A percentile compares a stretch with the other conserved stretches of the same genome.
phyloP scores from a whole-genome alignment of 2,113 vertebrate genomes.

The Varanus komodoensis region DNA sequence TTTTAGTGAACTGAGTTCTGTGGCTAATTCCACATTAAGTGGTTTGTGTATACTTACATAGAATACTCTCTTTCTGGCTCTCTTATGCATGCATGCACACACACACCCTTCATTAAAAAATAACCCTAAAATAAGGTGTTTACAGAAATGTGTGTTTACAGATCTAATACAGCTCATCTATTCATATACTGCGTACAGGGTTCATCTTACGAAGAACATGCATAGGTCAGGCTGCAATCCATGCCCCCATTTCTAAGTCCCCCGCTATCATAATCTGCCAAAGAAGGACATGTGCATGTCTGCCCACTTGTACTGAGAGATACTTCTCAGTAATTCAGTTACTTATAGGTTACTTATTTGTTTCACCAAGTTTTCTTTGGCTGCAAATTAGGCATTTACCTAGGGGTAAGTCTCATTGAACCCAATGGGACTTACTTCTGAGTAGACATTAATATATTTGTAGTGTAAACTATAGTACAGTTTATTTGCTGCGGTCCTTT shows the following conservation, averaged over 20 bases:
- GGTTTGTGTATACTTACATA: neutral
- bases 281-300: neutral
- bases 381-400: neutral
- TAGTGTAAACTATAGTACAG: neutral
- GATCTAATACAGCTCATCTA: too few relatives aligned
- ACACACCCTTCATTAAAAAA: neutral
- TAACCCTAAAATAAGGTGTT: neutral
- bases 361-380: neutral
- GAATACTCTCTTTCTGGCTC: too few relatives aligned
- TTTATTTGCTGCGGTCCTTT: neutral
- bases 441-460: neutral
- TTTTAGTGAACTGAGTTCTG: neutral
- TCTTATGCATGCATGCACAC: too few relatives aligned
- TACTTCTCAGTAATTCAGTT: neutral
- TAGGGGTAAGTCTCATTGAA: neutral
- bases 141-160: too few relatives aligned
- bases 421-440: neutral
- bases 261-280: neutral
- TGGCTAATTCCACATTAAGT: neutral
- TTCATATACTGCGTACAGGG: neutral
- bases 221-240: neutral
- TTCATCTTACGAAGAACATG: neutral
- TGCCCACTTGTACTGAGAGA: neutral
- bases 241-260: neutral
- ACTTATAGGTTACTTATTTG: neutral